Evolutionary conservation across 2,797 vertebrate species (phyloP).

Genomic region (Hydrolagus colliei): DNA sequence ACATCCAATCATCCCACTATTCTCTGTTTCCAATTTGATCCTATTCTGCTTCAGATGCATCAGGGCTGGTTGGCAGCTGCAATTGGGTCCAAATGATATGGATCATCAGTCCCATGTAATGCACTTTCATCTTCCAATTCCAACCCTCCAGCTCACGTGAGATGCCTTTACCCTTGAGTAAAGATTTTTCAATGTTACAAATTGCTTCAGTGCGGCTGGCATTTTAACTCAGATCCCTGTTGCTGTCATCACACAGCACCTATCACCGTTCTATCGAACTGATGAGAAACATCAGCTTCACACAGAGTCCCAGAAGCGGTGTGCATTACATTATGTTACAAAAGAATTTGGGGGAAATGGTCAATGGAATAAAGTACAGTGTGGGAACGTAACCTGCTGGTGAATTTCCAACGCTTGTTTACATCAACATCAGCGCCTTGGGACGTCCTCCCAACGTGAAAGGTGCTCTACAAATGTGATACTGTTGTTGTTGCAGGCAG

Average conservation of each 20-base stretch:
- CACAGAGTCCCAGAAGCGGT: no score
- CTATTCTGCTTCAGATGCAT: slow-evolving; percentile 10
- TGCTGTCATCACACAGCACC: background rate
- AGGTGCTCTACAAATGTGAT: no score
- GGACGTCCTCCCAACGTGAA: no score
- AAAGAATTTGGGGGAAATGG: no score
- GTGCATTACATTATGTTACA: no score
- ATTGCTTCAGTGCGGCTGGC: background rate
- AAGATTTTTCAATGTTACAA: slow-evolving; percentile 12
- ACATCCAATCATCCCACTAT: slow-evolving; percentile 15
- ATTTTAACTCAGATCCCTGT: background rate
- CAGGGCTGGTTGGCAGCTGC: background rate
- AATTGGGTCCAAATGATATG: slow-evolving; percentile 19
- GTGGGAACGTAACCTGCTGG: no score
- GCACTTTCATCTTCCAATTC: slow-evolving; percentile 26
- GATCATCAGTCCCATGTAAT: slow-evolving; percentile 27
- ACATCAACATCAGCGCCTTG: no score
- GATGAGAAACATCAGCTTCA: no score
- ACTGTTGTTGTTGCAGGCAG: no score
- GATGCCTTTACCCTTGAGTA: background rate
- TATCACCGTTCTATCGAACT: background rate
- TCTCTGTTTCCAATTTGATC: slow-evolving; percentile 21
- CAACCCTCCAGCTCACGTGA: slow-evolving; percentile 11
- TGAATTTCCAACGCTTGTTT: no score
- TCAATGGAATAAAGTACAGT: no score